Evolutionary conservation across 2,888 invertebrate genomes (phyloP).

Genomic region (Amaurobius ferox): DNA sequence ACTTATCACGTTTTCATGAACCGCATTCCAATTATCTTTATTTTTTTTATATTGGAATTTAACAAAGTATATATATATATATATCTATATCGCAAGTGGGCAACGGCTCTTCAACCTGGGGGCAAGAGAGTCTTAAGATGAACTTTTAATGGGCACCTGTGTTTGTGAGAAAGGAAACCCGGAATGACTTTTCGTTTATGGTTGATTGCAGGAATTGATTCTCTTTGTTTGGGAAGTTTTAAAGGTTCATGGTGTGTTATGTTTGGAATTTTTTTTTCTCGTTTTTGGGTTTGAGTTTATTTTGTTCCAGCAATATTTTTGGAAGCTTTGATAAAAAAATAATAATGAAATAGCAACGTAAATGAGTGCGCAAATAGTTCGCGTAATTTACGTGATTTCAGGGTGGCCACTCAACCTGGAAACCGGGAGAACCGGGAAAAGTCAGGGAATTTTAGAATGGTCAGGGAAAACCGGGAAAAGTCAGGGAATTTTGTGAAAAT

Average conservation of each 20-base stretch:
- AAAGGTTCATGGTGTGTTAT: not conserved
- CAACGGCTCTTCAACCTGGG: not conserved
- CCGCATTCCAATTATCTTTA: not conserved
- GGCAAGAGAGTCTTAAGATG: not conserved
- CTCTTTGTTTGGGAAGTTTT: not conserved
- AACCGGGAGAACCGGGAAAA: no score
- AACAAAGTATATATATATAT: not conserved
- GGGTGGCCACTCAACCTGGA: no score
- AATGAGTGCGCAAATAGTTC: no score
- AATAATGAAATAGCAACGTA: no score
- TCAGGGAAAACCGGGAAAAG: no score
- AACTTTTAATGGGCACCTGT: not conserved
- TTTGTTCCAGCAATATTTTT: no score
- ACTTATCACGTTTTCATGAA: not conserved
- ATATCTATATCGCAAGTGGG: not conserved
- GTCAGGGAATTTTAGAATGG: no score
- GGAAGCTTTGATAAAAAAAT: no score
- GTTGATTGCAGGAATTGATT: slow-evolving; percentile 7
- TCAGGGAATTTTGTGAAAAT: no score
- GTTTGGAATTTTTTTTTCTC: not conserved
- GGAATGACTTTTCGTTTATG: not conserved
- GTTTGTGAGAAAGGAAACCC: not conserved
- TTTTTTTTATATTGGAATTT: not conserved
- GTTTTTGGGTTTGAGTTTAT: not conserved
- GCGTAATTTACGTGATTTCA: no score